These are phyloP conservation scores for Formica aserva DNA, from an alignment of 2,888 invertebrate genomes.

Conservation along the genomic window DNA sequence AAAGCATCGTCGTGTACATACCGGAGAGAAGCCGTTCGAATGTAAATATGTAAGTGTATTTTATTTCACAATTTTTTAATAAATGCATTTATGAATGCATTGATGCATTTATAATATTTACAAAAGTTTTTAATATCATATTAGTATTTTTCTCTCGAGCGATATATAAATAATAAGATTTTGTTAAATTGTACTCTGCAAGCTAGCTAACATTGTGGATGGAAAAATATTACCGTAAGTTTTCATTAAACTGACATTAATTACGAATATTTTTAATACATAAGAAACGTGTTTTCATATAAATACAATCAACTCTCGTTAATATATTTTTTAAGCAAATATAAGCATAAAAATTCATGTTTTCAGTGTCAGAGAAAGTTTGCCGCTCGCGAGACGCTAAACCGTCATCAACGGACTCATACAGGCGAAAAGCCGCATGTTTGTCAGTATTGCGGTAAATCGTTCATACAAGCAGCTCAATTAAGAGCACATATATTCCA, in stretches of 20 bases:
- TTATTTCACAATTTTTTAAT: neutral
- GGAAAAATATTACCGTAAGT: slow-evolving; percentile 73
- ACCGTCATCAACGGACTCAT: slow-evolving; percentile 91
- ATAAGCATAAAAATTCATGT: neutral
- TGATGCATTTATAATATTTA: neutral
- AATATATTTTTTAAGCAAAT: neutral
- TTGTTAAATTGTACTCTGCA: slow-evolving; percentile 10
- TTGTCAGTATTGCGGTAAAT: slow-evolving; percentile 90
- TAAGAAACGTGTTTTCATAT: neutral
- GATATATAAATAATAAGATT: slow-evolving; percentile 16
- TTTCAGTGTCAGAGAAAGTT: slow-evolving; percentile 92
- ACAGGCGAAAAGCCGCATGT: slow-evolving; percentile 87
- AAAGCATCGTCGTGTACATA: slow-evolving; percentile 89
- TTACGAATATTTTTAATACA: neutral
- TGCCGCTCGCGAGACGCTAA: slow-evolving; percentile 93
- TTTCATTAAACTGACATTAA: slow-evolving; percentile 23
- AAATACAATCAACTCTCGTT: neutral
- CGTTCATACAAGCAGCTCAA: slow-evolving; percentile 95
- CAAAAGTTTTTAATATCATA: neutral
- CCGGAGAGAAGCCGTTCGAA: slow-evolving; percentile 88
- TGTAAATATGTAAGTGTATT: slow-evolving; percentile 84
- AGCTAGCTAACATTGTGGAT: slow-evolving; percentile 27
- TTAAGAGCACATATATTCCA: slow-evolving; percentile 92
- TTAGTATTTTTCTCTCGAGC: neutral
- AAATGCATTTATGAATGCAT: neutral